Evolutionary conservation across 1,140 invertebrate species (phyloP).

Genomic region (Sycophaga agraensis): DNA sequence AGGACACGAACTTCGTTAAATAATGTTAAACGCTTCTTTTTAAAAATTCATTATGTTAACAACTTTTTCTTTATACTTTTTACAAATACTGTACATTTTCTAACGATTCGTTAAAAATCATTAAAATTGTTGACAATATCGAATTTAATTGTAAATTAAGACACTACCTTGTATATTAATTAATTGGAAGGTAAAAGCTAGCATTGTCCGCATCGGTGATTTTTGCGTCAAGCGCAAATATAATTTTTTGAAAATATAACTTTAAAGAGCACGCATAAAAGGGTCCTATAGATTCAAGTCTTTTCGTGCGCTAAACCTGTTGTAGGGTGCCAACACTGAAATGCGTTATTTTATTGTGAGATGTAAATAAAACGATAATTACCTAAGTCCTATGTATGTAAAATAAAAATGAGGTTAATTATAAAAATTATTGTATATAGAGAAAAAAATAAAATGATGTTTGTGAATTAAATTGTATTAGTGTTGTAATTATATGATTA

Average conservation of each 20-base stretch:
- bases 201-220: conserved; percentile 19
- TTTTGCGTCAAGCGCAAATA: conserved; percentile 11
- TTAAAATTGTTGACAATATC: too few species aligned
- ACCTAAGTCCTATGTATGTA: conserved; percentile 39
- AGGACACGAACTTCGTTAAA: too few species aligned
- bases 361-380: conserved; percentile 46
- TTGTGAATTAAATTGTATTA: too few species aligned
- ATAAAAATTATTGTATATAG: neutral
- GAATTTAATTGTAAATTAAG: too few species aligned
- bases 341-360: conserved; percentile 28
- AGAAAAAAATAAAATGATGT: too few species aligned
- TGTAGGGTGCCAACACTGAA: conserved; percentile 28
- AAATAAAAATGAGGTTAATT: conserved; percentile 36
- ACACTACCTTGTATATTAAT: neutral
- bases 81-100: too few species aligned
- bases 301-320: conserved; percentile 22
- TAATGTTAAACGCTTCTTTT: too few species aligned
- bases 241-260: conserved; percentile 18
- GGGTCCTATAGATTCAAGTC: conserved; percentile 28
- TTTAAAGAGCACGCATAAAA: conserved; percentile 31
- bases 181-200: neutral
- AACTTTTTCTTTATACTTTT: too few species aligned
- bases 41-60: too few species aligned
- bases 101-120: too few species aligned
- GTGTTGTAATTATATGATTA: too few species aligned